Base-by-base conservation (phyloP, 1,140 invertebrate genomes). In the Tetragonula clypearis region DNA sequence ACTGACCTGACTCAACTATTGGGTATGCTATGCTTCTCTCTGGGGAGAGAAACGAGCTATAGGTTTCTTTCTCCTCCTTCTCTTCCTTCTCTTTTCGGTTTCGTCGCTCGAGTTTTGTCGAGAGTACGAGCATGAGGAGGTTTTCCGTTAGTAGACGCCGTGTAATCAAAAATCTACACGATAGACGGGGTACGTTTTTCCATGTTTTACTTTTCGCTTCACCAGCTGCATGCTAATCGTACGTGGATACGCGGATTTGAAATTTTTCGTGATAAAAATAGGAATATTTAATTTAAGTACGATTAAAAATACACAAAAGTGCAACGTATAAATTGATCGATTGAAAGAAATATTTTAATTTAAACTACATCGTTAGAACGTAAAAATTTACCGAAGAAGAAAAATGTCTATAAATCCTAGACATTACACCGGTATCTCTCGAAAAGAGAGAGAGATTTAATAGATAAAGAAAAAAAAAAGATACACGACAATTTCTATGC, bases 1-100 rank as follows among this genome's bases (percentile, higher is more conserved):
- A 92, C 92, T 92, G 92, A 92, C 91, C 92, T 90, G 80, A 73
- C 90, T 86, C 88, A 92, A 92, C 87, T 75, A 90, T 90, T 66
- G 65, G 60, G 30, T 55, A 73, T 55, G 69, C 78, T 62, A 77
- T 58, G 26, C 30, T 8, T 79, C n/a, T 62, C 66, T 49, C 73
- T 35, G 12, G n/a, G 41, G 26, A 55, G 19, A 35, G n/a, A 55
- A 30, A 23, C 19, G 12, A 35, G 30, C 41, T 72, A 71, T 41
- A 53, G 41, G 41, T 72, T 71, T 72, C 72, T 72, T 71, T 72
- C 72, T 58, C 41, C 49, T 75, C 12, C 55, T 71, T 72, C 72
- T 58, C 12, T 26, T 58, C 49, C 49, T 75, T 4, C 55, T 77
- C 15, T 69, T 56, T 86, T 53, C 58, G n/a, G 11, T 82, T 82